Percentiles rank a stretch among this genome's conserved stretches.
Conservation (phyloP, 2,797 vertebrate species). For the Calcarius lapponicus region DNA sequence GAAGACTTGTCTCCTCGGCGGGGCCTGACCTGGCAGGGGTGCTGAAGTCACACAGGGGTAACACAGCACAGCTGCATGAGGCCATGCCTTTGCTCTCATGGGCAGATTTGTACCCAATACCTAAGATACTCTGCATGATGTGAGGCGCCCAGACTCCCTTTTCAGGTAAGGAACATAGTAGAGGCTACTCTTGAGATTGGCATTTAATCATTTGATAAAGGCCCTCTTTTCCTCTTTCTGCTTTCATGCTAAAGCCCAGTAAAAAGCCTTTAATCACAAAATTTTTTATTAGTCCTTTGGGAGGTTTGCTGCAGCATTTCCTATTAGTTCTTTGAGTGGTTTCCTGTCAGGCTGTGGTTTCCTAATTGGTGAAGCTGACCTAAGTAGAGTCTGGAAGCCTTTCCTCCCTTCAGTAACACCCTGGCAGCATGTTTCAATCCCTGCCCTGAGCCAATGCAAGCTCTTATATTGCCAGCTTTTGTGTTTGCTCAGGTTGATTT, state of each 20-base stretch:
- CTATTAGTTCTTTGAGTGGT: background rate
- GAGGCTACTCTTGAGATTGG: background rate
- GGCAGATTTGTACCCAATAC: background rate
- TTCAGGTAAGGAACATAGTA: background rate
- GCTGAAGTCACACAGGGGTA: background rate
- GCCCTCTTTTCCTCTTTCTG: background rate
- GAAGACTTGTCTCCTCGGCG: background rate
- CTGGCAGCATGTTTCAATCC: accelerated
- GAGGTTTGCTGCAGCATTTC: background rate
- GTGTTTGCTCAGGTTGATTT: background rate
- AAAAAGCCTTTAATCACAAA: conserved; percentile 11
- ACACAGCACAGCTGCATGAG: background rate
- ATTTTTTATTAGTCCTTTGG: background rate
- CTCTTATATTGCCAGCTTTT: background rate
- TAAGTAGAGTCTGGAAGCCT: background rate
- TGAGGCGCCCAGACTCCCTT: background rate
- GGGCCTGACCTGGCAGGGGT: background rate
- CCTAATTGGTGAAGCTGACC: background rate
- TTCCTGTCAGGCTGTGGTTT: conserved; percentile 17
- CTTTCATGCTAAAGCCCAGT: background rate
- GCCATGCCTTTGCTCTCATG: background rate
- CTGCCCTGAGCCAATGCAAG: background rate
- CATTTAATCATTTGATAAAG: background rate
- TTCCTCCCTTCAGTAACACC: background rate
- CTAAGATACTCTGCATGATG: background rate